Evolutionary conservation across 2,797 vertebrate genomes (phyloP), one percentile per base, ranked within the genome.

Genomic region (Pyrocephalus nanus): DNA sequence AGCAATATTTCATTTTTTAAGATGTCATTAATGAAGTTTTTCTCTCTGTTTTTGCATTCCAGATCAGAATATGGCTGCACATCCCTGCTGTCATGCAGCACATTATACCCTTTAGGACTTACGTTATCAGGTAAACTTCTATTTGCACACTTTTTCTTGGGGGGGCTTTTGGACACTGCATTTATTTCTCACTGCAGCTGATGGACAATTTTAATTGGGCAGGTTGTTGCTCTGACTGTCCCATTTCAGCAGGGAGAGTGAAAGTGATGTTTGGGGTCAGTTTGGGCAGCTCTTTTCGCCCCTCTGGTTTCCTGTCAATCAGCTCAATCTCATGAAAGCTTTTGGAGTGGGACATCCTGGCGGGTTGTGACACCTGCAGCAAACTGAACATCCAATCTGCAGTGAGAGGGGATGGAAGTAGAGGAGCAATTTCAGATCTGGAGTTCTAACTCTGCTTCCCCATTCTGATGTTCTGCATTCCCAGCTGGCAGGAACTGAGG

Each of bases 61-160:
- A 98, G 98, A 98, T 98, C 97, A 98, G 98, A 98, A 99, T 99
- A 98, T 99, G 99, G 99, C 97, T 99, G 92, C 99, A 99, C 98
- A 99, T 99, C 96, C 99, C 99, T 86, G 99, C 99, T 78, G 99
- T 99, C 96, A 99, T 99, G 99, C 99, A 99, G 98, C 99, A 99
- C 97, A 99, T 99, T 97, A 99, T 99, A 96, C 99, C 99, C 67
- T 99, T 99, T 98, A 99, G 99, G 97, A 99, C 99, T 40, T 99
- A 99, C 2, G 99, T 99, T 93, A 99, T 99, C 98, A 99, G 99
- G 99, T 98, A 97, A 90, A 94, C 93, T 93, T 93, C 86, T 58
- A 79, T 55, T 96, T 93, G 87, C 93, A 90, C 53, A 70, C 5
- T 76, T 78, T 61, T 77, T 90, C 34, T 70, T 21, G 32, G 76